Evolutionary conservation across 2,888 invertebrate genomes (phyloP).

Genomic region (Cerastis rubricosa): DNA sequence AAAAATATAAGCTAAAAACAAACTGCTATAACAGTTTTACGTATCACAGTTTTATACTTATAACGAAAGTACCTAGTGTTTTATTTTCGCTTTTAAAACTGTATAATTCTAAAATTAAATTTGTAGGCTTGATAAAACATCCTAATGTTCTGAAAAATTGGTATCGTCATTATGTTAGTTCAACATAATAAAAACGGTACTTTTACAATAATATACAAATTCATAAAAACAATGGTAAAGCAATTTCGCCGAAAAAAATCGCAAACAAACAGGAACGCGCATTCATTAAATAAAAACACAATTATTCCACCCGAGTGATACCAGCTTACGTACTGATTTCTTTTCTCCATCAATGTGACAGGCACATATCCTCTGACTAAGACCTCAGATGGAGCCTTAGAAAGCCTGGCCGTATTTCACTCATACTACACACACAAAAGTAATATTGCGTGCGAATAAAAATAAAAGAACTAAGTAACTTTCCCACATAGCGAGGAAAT

Average conservation of each 20-base stretch:
- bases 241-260: too few species aligned
- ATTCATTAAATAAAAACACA: constrained; percentile 31
- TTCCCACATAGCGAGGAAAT: constrained; percentile 72
- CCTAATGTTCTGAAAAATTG: background rate
- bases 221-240: too few species aligned
- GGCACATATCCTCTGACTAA: constrained; percentile 42
- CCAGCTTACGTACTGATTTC: constrained; percentile 30
- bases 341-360: constrained; percentile 48
- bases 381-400: constrained; percentile 46
- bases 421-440: constrained; percentile 50
- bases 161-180: background rate
- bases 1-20: constrained; percentile 3
- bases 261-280: background rate
- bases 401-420: constrained; percentile 52
- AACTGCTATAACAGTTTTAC: background rate
- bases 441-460: constrained; percentile 60
- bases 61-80: background rate
- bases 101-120: background rate
- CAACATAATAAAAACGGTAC: background rate
- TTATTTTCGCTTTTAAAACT: background rate
- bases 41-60: background rate
- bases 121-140: background rate
- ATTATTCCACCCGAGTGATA: constrained; percentile 5
- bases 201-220: too few species aligned
- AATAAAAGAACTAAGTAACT: constrained; percentile 71